These are phyloP conservation scores for Rhinogobio ventralis DNA, from an alignment of 2,797 vertebrate genomes.

Conservation along the genomic window DNA sequence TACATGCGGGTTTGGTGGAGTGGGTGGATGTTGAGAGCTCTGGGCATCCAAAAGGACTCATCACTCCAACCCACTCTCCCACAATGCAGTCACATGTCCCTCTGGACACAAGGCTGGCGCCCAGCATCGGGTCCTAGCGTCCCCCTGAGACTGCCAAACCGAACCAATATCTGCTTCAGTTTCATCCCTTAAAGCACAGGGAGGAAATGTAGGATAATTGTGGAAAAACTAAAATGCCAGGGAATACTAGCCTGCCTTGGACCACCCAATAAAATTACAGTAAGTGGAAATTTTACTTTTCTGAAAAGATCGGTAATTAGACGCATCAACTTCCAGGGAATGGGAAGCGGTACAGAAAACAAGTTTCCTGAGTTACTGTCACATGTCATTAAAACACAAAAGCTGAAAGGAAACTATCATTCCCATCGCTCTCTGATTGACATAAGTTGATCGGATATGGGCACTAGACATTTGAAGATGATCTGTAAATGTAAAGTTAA, in stretches of 20 bases:
- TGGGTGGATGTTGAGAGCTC: constrained; percentile 54
- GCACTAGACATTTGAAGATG: background rate
- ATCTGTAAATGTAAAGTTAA: constrained; percentile 5
- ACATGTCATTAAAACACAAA: constrained; percentile 12
- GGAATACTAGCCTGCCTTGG: background rate
- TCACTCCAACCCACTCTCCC: constrained; percentile 53
- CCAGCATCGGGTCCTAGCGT: background rate
- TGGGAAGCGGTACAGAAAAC: background rate
- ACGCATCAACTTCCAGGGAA: background rate
- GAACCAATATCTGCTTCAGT: background rate
- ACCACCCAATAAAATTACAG: constrained; percentile 12
- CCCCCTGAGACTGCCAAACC: constrained; percentile 16
- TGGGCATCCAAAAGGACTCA: constrained; percentile 34
- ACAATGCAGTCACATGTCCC: constrained; percentile 47
- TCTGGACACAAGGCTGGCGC: constrained; percentile 14
- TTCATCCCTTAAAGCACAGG: background rate
- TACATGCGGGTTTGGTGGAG: constrained; percentile 44
- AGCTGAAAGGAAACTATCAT: constrained; percentile 3
- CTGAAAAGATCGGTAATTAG: background rate
- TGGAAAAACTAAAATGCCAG: constrained; percentile 10
- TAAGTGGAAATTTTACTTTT: background rate
- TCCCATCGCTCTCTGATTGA: background rate
- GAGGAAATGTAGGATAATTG: constrained; percentile 17
- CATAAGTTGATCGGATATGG: background rate
- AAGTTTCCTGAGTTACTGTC: background rate